Evolutionary conservation across 2,888 invertebrate species (phyloP).

Genomic region (Coenonympha glycerion): DNA sequence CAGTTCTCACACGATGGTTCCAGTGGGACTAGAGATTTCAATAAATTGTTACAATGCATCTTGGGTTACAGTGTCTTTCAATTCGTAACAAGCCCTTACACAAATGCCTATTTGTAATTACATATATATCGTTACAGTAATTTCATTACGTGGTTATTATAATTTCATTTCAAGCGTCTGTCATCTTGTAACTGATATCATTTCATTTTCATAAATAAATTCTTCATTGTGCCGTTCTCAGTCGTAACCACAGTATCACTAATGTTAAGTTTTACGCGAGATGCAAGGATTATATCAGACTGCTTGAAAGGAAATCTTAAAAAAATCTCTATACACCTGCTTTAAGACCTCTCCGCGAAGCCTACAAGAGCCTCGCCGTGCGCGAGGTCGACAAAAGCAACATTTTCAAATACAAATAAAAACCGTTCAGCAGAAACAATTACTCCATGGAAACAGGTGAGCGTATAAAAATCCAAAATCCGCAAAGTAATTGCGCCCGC

Average conservation of each 20-base stretch:
- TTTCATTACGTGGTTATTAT: constrained; percentile 75
- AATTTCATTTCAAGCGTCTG: constrained; percentile 69
- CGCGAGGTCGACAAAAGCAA: constrained; percentile 62
- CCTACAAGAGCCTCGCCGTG: constrained; percentile 58
- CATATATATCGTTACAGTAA: constrained; percentile 74
- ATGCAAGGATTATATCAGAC: constrained; percentile 42
- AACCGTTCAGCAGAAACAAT: constrained; percentile 63
- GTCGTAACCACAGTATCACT: constrained; percentile 15
- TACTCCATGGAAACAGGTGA: constrained; percentile 71
- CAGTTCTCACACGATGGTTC: constrained; percentile 72
- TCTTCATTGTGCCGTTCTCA: constrained; percentile 24
- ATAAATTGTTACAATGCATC: constrained; percentile 73
- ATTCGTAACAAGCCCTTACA: constrained; percentile 78
- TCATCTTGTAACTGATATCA: constrained; percentile 37
- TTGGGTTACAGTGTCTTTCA: constrained; percentile 79
- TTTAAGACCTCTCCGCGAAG: constrained; percentile 68
- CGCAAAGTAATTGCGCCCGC: constrained; percentile 71
- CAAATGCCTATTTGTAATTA: constrained; percentile 76
- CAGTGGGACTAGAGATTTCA: constrained; percentile 82
- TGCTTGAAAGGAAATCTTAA: constrained; percentile 71
- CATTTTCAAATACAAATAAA: constrained; percentile 61
- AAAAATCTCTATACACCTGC: constrained; percentile 73
- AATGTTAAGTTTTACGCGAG: constrained; percentile 28
- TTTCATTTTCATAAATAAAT: constrained; percentile 33
- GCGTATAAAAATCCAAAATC: constrained; percentile 73